These are phyloP conservation scores for Conus betulinus DNA, from an alignment of 1,140 invertebrate genomes.

Conservation along the genomic window DNA sequence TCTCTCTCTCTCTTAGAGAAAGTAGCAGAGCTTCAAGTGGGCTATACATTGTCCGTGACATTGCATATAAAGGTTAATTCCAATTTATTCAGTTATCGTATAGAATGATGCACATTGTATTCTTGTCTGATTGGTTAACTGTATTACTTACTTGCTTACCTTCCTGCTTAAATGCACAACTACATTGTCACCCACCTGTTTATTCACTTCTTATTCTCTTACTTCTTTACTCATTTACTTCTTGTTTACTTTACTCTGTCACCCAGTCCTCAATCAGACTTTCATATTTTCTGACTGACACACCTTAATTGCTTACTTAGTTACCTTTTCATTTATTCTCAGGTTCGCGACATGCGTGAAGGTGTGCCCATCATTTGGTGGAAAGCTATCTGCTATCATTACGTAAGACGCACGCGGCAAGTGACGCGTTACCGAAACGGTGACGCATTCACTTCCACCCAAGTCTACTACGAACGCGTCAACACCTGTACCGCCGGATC, in stretches of 20 bases:
- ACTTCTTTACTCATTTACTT: no score
- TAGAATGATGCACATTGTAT: no score
- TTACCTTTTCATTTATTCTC: background rate
- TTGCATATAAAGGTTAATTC: no score
- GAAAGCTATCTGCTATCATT: constrained; percentile 92
- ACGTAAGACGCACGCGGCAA: constrained; percentile 84
- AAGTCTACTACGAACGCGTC: constrained; percentile 90
- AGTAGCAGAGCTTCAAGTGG: no score
- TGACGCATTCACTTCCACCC: constrained; percentile 87
- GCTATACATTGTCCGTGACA: no score
- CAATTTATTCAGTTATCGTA: no score
- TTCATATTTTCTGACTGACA: background rate
- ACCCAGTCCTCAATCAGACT: background rate
- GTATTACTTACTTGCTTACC: no score
- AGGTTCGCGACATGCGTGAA: constrained; percentile 78
- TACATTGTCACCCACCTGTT: no score
- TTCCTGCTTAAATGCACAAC: no score
- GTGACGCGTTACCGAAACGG: constrained; percentile 86
- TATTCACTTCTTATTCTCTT: no score
- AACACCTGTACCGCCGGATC: constrained; percentile 88
- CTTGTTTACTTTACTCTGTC: background rate
- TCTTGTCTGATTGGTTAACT: no score
- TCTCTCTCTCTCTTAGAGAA: no score
- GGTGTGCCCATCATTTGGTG: constrained; percentile 90
- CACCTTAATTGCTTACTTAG: background rate